These are phyloP conservation scores for Clupea harengus DNA, from an alignment of 2,113 vertebrate species.

Conservation along the genomic window DNA sequence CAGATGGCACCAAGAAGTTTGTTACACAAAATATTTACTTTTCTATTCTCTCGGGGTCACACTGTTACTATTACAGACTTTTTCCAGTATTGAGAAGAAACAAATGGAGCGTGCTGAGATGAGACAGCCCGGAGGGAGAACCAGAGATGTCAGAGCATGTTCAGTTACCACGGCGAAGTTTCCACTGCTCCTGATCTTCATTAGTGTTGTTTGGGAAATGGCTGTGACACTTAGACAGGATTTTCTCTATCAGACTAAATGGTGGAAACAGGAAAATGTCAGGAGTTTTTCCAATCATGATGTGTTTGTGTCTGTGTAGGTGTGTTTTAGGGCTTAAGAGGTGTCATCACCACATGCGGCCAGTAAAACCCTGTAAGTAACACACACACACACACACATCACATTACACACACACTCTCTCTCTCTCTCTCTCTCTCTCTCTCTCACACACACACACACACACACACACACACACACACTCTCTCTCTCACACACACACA, in stretches of 20 bases:
- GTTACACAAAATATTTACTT: neutral
- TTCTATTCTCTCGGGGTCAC: neutral
- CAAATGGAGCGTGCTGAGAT: neutral
- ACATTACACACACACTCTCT: neutral
- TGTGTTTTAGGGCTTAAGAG: neutral
- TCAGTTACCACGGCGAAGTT: neutral
- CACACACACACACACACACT: neutral
- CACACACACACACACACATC: neutral
- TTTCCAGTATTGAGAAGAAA: neutral
- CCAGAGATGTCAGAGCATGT: neutral
- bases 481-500: neutral
- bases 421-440: too few relatives aligned
- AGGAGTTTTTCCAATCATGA: neutral
- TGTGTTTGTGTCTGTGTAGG: neutral
- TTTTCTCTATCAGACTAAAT: neutral
- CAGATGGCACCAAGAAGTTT: neutral
- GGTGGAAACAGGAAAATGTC: neutral
- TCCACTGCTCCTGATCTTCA: neutral
- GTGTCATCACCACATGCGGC: neutral
- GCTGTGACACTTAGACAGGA: neutral
- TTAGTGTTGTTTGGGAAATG: neutral
- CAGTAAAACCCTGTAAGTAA: neutral
- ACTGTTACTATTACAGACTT: slow-evolving; percentile 2
- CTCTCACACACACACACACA: slow-evolving; percentile 21
- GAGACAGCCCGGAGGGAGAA: neutral